Evolutionary conservation across 2,888 invertebrate genomes (phyloP).

Genomic region (Liposcelis brunnea): DNA sequence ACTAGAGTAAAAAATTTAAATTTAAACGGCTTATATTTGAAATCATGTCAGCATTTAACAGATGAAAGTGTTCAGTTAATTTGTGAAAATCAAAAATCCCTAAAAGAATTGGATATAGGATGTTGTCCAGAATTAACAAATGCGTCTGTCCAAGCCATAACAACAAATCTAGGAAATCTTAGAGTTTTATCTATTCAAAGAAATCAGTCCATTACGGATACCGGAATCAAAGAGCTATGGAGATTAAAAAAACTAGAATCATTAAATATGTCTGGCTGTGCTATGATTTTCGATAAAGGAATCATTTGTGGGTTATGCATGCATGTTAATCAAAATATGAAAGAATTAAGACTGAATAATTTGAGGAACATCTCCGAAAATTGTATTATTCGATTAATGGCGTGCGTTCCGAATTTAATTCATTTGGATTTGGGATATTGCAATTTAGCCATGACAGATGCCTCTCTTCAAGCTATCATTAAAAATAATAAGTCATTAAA

Average conservation of each 20-base stretch:
- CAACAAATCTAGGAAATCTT: constrained; percentile 37
- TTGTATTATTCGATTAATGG: constrained; percentile 40
- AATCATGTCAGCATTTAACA: constrained; percentile 43
- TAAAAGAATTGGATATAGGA: constrained; percentile 44
- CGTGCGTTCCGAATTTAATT: constrained; percentile 36
- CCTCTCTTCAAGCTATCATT: constrained; percentile 39
- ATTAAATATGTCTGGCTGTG: constrained; percentile 50
- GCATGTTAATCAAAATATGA: constrained; percentile 29
- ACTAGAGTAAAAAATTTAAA: constrained; percentile 33
- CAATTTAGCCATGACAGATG: constrained; percentile 51
- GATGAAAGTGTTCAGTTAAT: constrained; percentile 37
- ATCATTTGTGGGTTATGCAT: constrained; percentile 41
- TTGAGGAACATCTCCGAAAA: constrained; percentile 43
- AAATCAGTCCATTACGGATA: constrained; percentile 45
- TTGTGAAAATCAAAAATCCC: constrained; percentile 30
- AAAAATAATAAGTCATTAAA: constrained; percentile 40
- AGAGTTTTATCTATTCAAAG: constrained; percentile 41
- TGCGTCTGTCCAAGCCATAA: constrained; percentile 39
- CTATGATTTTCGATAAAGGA: constrained; percentile 38
- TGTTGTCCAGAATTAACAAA: constrained; percentile 47
- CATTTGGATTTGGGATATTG: constrained; percentile 48
- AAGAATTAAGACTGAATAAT: constrained; percentile 37
- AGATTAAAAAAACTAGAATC: constrained; percentile 36
- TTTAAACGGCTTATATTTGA: constrained; percentile 34
- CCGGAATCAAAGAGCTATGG: constrained; percentile 35